phyloP scores from a whole-genome alignment of 2,113 vertebrate species.

The Rana temporaria region DNA sequence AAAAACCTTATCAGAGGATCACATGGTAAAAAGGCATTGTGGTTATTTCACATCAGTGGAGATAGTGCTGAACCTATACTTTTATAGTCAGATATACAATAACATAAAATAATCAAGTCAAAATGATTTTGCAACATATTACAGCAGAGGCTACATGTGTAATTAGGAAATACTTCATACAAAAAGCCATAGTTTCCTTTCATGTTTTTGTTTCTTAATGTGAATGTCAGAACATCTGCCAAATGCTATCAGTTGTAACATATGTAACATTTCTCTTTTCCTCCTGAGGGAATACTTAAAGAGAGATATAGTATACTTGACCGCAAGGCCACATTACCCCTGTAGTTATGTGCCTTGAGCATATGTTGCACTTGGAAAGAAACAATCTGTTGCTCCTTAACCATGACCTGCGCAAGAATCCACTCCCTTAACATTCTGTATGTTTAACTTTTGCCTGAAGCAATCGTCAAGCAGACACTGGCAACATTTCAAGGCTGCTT shows the following conservation, averaged over 20 bases:
- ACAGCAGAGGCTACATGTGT: too few relatives aligned
- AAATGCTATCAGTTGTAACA: not conserved
- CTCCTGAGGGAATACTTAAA: not conserved
- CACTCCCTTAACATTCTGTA: constrained; percentile 7
- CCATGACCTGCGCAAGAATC: not conserved
- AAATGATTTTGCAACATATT: too few relatives aligned
- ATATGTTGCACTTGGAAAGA: constrained; percentile 6
- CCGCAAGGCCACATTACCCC: not conserved
- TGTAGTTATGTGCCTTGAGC: constrained; percentile 7
- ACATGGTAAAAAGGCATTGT: too few relatives aligned
- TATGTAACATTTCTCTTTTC: not conserved
- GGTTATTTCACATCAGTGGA: too few relatives aligned
- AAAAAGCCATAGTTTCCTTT: too few relatives aligned
- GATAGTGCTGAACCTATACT: too few relatives aligned
- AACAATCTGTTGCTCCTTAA: constrained; percentile 6
- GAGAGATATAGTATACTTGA: not conserved
- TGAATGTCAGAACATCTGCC: not conserved
- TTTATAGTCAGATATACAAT: too few relatives aligned
- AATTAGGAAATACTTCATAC: not conserved
- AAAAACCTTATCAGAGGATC: too few relatives aligned
- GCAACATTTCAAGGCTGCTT: constrained; percentile 18
- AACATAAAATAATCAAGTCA: too few relatives aligned
- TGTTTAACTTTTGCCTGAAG: constrained; percentile 9
- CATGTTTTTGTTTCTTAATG: not conserved
- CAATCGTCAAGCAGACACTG: constrained; percentile 12